These are phyloP conservation scores for Troides helena DNA, from an alignment of 2,888 invertebrate genomes.

Conservation along the genomic window DNA sequence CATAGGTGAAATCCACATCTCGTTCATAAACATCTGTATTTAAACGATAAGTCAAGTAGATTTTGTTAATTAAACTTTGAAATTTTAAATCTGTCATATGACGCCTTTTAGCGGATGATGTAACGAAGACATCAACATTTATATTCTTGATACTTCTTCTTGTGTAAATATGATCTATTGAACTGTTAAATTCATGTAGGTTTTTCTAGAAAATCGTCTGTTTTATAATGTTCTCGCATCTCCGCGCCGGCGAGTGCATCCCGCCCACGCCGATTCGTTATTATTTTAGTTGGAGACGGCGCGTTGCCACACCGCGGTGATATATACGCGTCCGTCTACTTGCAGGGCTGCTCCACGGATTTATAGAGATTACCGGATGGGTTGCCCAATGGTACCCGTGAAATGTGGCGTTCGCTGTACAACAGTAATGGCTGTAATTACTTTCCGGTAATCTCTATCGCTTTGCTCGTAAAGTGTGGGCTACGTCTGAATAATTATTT, in stretches of 20 bases:
- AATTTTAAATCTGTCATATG: no score
- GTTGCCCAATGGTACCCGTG: conserved; percentile 16
- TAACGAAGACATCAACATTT: no score
- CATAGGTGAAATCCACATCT: no score
- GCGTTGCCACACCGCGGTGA: conserved; percentile 61
- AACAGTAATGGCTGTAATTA: conserved; percentile 13
- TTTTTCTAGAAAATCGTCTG: no score
- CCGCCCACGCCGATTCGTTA: conserved; percentile 60
- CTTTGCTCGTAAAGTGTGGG: no score
- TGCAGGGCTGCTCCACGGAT: conserved; percentile 43
- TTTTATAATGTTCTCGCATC: neutral
- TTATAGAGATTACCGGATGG: conserved; percentile 49
- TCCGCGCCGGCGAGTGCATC: conserved; percentile 54
- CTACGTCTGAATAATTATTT: neutral
- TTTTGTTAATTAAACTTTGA: no score
- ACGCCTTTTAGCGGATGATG: no score
- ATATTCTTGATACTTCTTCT: no score
- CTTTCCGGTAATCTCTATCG: conserved; percentile 3
- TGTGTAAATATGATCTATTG: no score
- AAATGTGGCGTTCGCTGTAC: neutral
- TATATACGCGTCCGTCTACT: conserved; percentile 51
- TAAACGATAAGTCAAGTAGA: no score
- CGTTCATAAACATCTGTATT: no score
- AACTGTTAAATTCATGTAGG: no score
- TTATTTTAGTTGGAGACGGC: conserved; percentile 61